Percentiles rank a stretch among this genome's conserved stretches.
These are phyloP conservation scores for Acrobasis consociella DNA, from an alignment of 2,888 invertebrate species.

Conservation along the genomic window DNA sequence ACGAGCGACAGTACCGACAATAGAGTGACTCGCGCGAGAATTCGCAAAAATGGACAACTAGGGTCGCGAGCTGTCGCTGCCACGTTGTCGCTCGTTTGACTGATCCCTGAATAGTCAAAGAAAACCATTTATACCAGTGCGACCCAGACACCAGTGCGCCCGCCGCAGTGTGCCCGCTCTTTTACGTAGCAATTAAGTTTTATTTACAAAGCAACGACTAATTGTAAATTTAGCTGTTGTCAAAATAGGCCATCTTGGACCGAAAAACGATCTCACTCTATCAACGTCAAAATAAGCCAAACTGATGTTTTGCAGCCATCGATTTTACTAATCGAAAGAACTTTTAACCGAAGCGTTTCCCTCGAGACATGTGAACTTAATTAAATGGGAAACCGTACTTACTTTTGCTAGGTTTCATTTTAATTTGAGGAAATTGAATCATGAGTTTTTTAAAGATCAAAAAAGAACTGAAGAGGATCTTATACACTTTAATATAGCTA, in stretches of 20 bases:
- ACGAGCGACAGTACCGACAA: too few species aligned
- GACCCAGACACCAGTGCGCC: too few species aligned
- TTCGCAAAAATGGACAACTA: too few species aligned
- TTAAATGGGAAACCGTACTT: not conserved
- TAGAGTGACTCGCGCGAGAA: too few species aligned
- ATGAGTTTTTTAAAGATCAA: not conserved
- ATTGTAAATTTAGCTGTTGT: constrained; percentile 1
- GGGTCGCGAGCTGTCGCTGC: too few species aligned
- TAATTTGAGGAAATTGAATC: not conserved
- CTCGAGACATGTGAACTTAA: not conserved
- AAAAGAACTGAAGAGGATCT: too few species aligned
- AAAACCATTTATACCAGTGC: too few species aligned
- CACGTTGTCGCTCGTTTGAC: too few species aligned
- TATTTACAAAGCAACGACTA: constrained; percentile 11
- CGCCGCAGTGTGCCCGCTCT: too few species aligned
- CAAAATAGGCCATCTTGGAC: not conserved
- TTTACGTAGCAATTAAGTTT: not conserved
- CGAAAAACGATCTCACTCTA: not conserved
- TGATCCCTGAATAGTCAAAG: too few species aligned
- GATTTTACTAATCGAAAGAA: not conserved
- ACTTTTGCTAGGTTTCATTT: not conserved
- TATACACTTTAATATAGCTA: too few species aligned
- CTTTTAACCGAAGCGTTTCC: not conserved
- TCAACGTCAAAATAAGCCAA: not conserved
- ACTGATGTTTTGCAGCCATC: not conserved